These are phyloP conservation scores for Hippopotamus amphibius DNA, from an alignment of 2,113 vertebrate genomes.

Conservation along the genomic window DNA sequence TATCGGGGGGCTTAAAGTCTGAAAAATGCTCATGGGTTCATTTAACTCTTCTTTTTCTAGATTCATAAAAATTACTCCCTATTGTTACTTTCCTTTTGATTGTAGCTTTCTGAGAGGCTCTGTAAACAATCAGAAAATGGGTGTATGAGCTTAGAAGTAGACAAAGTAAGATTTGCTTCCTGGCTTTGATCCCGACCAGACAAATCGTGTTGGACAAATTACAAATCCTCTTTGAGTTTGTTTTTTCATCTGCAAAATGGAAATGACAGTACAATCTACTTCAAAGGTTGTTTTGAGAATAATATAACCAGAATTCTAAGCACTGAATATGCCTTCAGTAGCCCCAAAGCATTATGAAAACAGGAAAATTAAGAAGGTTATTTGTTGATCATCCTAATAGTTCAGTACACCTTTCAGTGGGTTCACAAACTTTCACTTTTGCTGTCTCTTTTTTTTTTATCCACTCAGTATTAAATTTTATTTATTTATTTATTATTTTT, in stretches of 20 bases:
- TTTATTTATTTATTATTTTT: too few relatives aligned
- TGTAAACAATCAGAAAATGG: not conserved
- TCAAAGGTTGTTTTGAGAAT: constrained; percentile 1
- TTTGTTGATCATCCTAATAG: constrained; percentile 11
- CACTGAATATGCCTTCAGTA: not conserved
- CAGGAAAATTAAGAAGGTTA: constrained; percentile 1
- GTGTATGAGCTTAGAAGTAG: not conserved
- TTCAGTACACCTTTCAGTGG: not conserved
- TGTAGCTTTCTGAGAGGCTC: not conserved
- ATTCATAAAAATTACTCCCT: not conserved
- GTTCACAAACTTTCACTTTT: not conserved
- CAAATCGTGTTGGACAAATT: not conserved
- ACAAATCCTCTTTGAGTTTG: not conserved
- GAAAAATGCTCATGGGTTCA: not conserved
- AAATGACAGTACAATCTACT: not conserved
- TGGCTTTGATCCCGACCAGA: not conserved
- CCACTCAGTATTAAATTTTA: too few relatives aligned
- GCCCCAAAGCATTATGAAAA: not conserved
- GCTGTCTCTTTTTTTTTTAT: too few relatives aligned
- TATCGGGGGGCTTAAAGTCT: not conserved
- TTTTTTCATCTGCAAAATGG: not conserved
- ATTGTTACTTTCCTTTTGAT: not conserved
- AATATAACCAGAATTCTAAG: constrained; percentile 10
- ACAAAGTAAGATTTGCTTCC: not conserved
- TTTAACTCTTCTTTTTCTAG: not conserved